Conservation (phyloP, 2,113 vertebrate genomes). For the Marmota monax region DNA sequence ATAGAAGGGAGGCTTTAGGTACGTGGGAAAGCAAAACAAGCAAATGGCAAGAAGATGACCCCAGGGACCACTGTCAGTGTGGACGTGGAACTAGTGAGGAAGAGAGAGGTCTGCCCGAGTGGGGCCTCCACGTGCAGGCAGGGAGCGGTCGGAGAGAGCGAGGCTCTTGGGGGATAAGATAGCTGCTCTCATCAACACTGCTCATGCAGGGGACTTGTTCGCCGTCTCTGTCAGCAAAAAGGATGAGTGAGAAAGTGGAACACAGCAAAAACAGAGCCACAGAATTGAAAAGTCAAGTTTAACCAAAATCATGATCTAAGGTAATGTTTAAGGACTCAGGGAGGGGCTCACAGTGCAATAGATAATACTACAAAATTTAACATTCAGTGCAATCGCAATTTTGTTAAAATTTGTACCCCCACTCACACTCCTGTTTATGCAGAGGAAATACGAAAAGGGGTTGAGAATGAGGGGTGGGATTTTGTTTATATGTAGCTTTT, state of each 20-base stretch:
- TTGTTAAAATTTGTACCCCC: not conserved
- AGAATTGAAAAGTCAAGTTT: not conserved
- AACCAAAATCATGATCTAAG: not conserved
- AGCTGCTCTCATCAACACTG: not conserved
- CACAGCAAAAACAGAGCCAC: not conserved
- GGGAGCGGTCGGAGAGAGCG: not conserved
- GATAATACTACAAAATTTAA: not conserved
- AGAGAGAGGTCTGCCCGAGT: accelerated
- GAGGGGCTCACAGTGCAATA: not conserved
- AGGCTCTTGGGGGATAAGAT: not conserved
- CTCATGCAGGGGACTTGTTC: not conserved
- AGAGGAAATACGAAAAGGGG: not conserved
- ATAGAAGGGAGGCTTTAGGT: not conserved
- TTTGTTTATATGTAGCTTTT: constrained; percentile 43
- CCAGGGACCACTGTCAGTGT: not conserved
- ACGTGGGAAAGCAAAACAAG: not conserved
- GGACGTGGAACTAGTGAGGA: not conserved
- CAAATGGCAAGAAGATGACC: not conserved
- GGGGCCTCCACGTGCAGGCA: not conserved
- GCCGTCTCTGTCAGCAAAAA: no score
- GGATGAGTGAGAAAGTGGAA: not conserved
- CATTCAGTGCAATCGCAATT: not conserved
- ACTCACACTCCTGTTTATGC: not conserved
- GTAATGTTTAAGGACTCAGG: not conserved
- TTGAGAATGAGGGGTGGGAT: not conserved